A percentile compares a stretch with the other conserved stretches of the same genome.
phyloP scores from a whole-genome alignment of 2,888 invertebrate genomes.

The Thereva nobilitata region DNA sequence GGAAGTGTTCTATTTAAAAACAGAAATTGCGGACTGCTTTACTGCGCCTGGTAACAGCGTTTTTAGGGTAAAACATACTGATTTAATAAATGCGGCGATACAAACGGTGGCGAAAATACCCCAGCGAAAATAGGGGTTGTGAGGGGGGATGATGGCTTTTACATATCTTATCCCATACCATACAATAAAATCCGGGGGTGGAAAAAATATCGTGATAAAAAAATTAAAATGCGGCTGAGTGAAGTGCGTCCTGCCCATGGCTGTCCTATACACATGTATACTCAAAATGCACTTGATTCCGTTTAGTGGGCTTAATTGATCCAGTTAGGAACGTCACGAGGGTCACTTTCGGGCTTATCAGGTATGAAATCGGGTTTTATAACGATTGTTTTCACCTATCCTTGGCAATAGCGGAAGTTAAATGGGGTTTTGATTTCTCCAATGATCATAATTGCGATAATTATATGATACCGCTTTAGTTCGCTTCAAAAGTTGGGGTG shows the following conservation, averaged over 20 bases:
- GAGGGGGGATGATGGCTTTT: neutral
- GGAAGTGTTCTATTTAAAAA: conserved; percentile 34
- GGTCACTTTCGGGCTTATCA: too few relatives aligned
- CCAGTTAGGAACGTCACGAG: too few relatives aligned
- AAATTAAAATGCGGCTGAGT: neutral
- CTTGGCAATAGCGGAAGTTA: too few relatives aligned
- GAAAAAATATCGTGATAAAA: neutral
- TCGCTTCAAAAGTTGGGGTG: too few relatives aligned
- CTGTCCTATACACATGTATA: neutral
- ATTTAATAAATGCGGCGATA: conserved; percentile 21
- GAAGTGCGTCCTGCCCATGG: neutral
- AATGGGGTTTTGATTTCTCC: too few relatives aligned
- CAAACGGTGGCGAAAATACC: conserved; percentile 1
- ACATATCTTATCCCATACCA: neutral
- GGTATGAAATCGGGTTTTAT: too few relatives aligned
- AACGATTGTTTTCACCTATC: too few relatives aligned
- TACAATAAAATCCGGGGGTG: neutral
- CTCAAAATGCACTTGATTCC: conserved; percentile 31
- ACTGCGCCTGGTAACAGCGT: conserved; percentile 28
- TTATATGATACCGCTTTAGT: too few relatives aligned
- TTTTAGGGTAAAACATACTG: conserved; percentile 29
- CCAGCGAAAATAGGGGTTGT: neutral
- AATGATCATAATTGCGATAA: too few relatives aligned
- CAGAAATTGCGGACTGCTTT: neutral
- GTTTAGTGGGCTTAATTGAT: conserved; percentile 30